These are phyloP conservation scores for Coecobrya sp. DNA, from an alignment of 2,888 invertebrate genomes.

Conservation along the genomic window DNA sequence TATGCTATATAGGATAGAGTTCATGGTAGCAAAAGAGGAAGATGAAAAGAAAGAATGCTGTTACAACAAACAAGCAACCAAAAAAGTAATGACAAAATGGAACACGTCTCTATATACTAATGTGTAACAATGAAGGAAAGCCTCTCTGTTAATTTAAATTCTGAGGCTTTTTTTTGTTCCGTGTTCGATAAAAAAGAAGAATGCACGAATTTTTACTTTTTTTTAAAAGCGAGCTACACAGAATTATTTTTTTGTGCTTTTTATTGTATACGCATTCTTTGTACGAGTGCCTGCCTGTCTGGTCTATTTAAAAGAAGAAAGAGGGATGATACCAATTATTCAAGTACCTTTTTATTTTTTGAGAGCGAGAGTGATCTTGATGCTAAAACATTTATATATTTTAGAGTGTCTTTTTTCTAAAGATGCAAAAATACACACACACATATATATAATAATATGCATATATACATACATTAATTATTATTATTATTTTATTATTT, in stretches of 20 bases:
- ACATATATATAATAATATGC: background rate
- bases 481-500: constrained; percentile 31
- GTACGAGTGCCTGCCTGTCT: constrained; percentile 76
- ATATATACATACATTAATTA: constrained; percentile 3
- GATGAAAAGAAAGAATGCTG: constrained; percentile 46
- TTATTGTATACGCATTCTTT: constrained; percentile 61
- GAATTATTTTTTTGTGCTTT: constrained; percentile 58
- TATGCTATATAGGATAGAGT: constrained; percentile 5
- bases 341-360: constrained; percentile 80
- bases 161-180: constrained; percentile 57
- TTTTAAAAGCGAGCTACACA: background rate
- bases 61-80: constrained; percentile 15
- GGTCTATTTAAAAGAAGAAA: constrained; percentile 69
- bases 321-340: constrained; percentile 71
- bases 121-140: constrained; percentile 57
- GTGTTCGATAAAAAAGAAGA: constrained; percentile 42
- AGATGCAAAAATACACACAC: background rate
- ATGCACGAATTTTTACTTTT: constrained; percentile 35
- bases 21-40: constrained; percentile 19
- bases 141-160: constrained; percentile 50
- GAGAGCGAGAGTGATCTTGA: constrained; percentile 78
- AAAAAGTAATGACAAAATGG: constrained; percentile 32
- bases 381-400: constrained; percentile 61
- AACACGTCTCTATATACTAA: constrained; percentile 26
- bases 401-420: constrained; percentile 12